A percentile compares a stretch with the other conserved stretches of the same genome.
phyloP scores from a whole-genome alignment of 2,113 vertebrate species.

The Bubo scandiacus region DNA sequence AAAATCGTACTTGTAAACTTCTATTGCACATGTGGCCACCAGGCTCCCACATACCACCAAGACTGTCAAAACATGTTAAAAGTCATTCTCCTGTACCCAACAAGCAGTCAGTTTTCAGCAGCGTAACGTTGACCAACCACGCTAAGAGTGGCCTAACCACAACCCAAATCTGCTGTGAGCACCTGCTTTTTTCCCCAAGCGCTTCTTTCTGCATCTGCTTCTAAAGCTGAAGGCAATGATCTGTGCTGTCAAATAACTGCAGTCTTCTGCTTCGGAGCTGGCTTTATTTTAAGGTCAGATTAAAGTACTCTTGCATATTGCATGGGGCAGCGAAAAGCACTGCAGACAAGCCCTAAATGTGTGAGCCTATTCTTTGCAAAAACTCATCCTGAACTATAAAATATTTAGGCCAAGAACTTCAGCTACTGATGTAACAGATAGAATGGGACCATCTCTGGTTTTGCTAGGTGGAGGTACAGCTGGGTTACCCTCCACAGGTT shows the following conservation, averaged over 20 bases:
- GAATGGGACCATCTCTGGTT: neutral
- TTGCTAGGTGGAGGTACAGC: neutral
- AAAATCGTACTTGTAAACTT: neutral
- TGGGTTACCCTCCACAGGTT: neutral
- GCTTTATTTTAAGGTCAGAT: neutral
- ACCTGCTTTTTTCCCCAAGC: neutral
- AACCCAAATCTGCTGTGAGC: neutral
- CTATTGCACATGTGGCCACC: neutral
- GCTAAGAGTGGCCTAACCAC: neutral
- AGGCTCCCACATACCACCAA: neutral
- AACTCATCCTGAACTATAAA: neutral
- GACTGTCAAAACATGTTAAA: neutral
- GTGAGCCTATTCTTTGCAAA: neutral
- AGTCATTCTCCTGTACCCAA: neutral
- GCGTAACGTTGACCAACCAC: neutral
- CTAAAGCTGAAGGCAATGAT: neutral
- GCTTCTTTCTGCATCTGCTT: neutral
- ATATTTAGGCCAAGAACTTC: neutral
- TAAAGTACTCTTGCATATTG: neutral
- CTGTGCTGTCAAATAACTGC: neutral
- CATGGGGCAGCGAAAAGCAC: neutral
- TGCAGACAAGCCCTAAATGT: neutral
- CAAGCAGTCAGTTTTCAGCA: neutral
- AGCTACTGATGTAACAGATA: rapidly evolving
- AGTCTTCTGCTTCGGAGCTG: neutral